These are phyloP conservation scores for Ibidorhyncha struthersii DNA, from an alignment of 2,113 vertebrate genomes.

Conservation along the genomic window DNA sequence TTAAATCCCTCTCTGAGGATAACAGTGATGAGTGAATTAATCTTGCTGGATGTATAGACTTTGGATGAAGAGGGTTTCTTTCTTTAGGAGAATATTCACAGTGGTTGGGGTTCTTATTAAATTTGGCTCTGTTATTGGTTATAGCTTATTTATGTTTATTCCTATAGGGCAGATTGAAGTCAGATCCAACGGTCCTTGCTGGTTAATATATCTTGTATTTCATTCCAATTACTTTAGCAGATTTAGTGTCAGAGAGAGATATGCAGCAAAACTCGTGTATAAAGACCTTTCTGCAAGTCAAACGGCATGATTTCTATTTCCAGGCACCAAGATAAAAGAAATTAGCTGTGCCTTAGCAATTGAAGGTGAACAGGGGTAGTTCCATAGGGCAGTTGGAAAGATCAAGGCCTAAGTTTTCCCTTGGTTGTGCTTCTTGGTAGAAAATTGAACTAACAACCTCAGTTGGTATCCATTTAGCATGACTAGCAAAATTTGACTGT, in stretches of 20 bases:
- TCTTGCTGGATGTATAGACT: background rate
- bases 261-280: background rate
- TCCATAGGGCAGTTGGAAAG: background rate
- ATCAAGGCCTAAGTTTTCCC: background rate
- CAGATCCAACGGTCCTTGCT: background rate
- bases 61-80: background rate
- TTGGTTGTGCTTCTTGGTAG: background rate
- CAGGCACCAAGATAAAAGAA: background rate
- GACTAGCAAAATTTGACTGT: background rate
- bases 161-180: background rate
- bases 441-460: background rate
- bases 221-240: background rate
- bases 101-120: background rate
- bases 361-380: background rate
- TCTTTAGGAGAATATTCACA: background rate
- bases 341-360: background rate
- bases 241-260: background rate
- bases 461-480: background rate
- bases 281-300: background rate
- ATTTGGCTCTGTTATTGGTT: background rate
- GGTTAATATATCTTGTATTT: background rate
- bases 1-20: background rate
- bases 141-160: background rate
- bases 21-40: background rate
- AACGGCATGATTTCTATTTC: background rate